A percentile compares a stretch with the other conserved stretches of the same genome.
phyloP scores from a whole-genome alignment of 1,140 invertebrate species.

The Trichonephila clavata region DNA sequence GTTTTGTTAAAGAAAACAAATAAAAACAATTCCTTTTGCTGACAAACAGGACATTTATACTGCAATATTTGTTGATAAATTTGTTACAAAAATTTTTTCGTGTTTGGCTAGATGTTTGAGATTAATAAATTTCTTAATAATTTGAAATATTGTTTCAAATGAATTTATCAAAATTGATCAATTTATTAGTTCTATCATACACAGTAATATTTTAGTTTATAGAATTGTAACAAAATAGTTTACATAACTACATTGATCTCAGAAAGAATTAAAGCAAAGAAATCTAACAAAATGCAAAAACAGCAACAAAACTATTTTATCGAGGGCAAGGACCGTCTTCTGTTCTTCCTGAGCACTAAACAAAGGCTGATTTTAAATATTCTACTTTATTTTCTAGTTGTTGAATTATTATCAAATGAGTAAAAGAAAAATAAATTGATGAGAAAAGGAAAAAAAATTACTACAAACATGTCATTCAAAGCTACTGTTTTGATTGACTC shows the following conservation, averaged over 20 bases:
- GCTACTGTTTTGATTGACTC: neutral
- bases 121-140: too few species aligned
- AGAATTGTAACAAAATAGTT: too few species aligned
- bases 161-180: too few species aligned
- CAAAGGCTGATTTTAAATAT: neutral
- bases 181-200: too few species aligned
- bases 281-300: neutral
- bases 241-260: neutral
- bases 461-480: neutral
- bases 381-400: neutral
- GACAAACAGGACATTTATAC: too few species aligned
- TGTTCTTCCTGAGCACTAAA: neutral
- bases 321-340: neutral
- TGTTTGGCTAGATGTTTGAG: too few species aligned
- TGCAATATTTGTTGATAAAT: too few species aligned
- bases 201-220: too few species aligned
- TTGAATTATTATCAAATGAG: neutral
- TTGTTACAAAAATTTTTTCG: too few species aligned
- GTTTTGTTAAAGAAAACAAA: too few species aligned
- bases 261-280: neutral
- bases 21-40: too few species aligned
- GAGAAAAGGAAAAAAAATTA: neutral
- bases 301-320: neutral
- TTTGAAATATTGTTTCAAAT: too few species aligned
- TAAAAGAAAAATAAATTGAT: neutral